Base-by-base conservation (phyloP, 1,140 invertebrate species). In the Holcopasites calliopsidis region DNA sequence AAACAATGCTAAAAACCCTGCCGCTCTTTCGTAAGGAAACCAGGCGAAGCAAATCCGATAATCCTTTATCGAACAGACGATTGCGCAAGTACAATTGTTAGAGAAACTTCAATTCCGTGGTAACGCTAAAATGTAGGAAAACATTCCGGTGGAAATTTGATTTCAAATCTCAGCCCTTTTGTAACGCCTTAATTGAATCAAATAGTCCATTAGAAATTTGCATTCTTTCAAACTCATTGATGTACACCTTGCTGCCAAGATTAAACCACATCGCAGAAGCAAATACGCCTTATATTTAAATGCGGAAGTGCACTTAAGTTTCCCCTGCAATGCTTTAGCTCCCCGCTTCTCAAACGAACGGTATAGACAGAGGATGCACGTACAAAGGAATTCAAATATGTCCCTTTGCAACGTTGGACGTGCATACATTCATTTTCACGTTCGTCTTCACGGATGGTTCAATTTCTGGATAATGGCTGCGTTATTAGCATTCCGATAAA, bases 341-440 rank as follows among this genome's bases (percentile, higher is more conserved):
- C 23, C 21, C 16, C 21, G 23, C 23, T 16, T 42, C 23, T 44
- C 42, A 61, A 61, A 61, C 3, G 38, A 33, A n/a, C 28, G 33
- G 18, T 38, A 5, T 13, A 23, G 35, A 4, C 28, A n/a, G 28
- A 42, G 35, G 18, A 28, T 18, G 26, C 16, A 50, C 18, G 5
- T 26, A 61, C 58, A 61, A 61, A 61, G 23, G 58, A 10, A 61
- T 61, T 42, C 16, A 44, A 61, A 61, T 44, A 26, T 44, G 8
- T 28, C 58, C 23, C 40, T 28, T 42, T 42, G 16, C 18, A 21
- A 1, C 28, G 21, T 3, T 55, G 7, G 6, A 21, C 18, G n/a
- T n/a, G n/a, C n/a, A n/a, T n/a, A 21, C n/a, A n/a, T 33, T n/a
- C n/a, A 33, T 21, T 57, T 33, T 33, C 54, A 57, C 18, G 23